Conservation (phyloP, 2,113 vertebrate genomes). For the Seriola rivoliana region DNA sequence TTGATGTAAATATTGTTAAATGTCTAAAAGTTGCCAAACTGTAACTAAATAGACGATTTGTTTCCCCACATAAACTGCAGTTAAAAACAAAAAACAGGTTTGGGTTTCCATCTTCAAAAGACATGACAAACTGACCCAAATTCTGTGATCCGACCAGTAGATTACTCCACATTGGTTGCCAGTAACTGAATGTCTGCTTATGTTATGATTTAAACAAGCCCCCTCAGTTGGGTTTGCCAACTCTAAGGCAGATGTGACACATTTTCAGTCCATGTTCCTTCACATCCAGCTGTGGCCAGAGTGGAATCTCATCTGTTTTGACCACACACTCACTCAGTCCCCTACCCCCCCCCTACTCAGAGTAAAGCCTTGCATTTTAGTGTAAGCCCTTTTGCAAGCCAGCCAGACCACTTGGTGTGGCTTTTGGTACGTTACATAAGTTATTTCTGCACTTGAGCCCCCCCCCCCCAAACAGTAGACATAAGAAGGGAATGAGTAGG, state of each 20-base stretch:
- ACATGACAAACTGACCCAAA: slow-evolving; percentile 63
- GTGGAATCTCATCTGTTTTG: slow-evolving; percentile 59
- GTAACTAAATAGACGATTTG: too few relatives aligned
- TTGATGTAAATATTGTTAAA: not conserved
- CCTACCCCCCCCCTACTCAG: not conserved
- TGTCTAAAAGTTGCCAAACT: not conserved
- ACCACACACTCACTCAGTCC: slow-evolving; percentile 7
- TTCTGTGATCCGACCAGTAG: slow-evolving; percentile 56
- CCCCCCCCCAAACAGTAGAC: slow-evolving; percentile 21
- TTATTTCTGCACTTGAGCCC: slow-evolving; percentile 51
- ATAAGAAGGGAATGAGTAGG: slow-evolving; percentile 40
- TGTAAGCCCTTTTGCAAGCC: slow-evolving; percentile 40
- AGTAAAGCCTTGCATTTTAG: slow-evolving; percentile 51
- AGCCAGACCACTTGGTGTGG: slow-evolving; percentile 48
- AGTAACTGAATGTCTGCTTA: slow-evolving; percentile 53
- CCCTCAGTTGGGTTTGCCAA: slow-evolving; percentile 41
- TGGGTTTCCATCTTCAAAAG: slow-evolving; percentile 28
- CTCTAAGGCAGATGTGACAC: slow-evolving; percentile 67
- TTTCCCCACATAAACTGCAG: not conserved
- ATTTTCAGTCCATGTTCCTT: slow-evolving; percentile 58
- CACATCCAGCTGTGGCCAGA: slow-evolving; percentile 63
- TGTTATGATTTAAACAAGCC: slow-evolving; percentile 67
- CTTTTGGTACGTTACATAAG: slow-evolving; percentile 69
- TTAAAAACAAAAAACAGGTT: slow-evolving; percentile 10
- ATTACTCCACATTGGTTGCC: slow-evolving; percentile 48